Conservation (phyloP, 2,888 invertebrate species). For the Dione juno region DNA sequence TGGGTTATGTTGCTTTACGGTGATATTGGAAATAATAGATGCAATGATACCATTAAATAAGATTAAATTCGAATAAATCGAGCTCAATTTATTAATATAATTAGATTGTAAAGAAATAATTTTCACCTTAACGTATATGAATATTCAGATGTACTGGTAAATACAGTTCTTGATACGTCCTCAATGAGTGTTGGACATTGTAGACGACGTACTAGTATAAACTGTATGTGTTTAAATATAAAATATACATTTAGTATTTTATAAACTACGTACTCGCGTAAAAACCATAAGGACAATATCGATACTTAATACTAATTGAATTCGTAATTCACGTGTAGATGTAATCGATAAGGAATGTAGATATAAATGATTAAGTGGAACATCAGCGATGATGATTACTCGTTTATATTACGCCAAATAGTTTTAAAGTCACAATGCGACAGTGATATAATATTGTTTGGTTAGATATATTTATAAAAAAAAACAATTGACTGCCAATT, state of each 20-base stretch:
- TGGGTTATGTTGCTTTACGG: slow-evolving; percentile 57
- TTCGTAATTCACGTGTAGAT: slow-evolving; percentile 72
- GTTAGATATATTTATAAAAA: slow-evolving; percentile 66
- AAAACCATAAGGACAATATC: slow-evolving; percentile 83
- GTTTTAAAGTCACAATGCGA: slow-evolving; percentile 64
- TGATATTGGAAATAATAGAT: slow-evolving; percentile 55
- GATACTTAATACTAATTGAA: slow-evolving; percentile 70
- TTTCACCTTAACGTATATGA: slow-evolving; percentile 53
- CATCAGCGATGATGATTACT: slow-evolving; percentile 60
- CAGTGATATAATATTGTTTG: slow-evolving; percentile 71
- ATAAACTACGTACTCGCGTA: slow-evolving; percentile 81
- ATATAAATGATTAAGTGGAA: slow-evolving; percentile 69
- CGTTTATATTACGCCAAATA: slow-evolving; percentile 71
- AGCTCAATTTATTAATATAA: slow-evolving; percentile 78
- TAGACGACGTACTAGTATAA: slow-evolving; percentile 67
- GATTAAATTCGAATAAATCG: slow-evolving; percentile 78
- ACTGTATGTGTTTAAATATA: slow-evolving; percentile 59
- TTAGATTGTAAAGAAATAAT: slow-evolving; percentile 74
- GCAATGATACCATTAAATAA: slow-evolving; percentile 63
- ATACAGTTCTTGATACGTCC: slow-evolving; percentile 76
- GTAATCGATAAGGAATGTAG: slow-evolving; percentile 71
- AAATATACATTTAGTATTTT: slow-evolving; percentile 78
- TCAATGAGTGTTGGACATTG: slow-evolving; percentile 74
- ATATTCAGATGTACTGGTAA: slow-evolving; percentile 49
- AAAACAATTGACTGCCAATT: slow-evolving; percentile 82